Percentiles rank a stretch among this genome's conserved stretches.
Evolutionary conservation across 2,888 invertebrate genomes (phyloP).

Genomic region (Falcaria lacertinaria): DNA sequence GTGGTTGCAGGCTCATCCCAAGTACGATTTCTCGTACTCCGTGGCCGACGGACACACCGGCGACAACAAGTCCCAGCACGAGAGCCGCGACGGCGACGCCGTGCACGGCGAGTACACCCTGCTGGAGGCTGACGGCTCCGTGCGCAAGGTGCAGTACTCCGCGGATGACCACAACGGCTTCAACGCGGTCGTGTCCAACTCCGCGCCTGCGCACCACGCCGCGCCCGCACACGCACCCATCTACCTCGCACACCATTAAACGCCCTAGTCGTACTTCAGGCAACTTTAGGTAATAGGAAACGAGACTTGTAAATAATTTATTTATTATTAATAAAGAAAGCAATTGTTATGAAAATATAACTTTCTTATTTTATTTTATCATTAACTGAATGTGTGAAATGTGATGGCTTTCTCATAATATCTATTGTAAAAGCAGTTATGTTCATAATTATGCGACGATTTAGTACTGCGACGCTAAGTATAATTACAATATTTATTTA

Average conservation of each 20-base stretch:
- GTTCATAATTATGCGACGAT: too few species aligned
- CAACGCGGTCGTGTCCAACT: conserved; percentile 61
- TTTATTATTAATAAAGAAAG: conserved; percentile 21
- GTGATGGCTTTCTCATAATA: too few species aligned
- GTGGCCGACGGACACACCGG: conserved; percentile 78
- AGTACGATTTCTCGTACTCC: conserved; percentile 78
- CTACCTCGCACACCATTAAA: conserved; percentile 9
- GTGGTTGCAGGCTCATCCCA: conserved; percentile 63
- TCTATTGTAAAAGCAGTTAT: too few species aligned
- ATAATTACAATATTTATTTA: too few species aligned
- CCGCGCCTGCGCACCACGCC: conserved; percentile 47
- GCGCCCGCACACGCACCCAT: conserved; percentile 19
- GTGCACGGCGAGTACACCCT: conserved; percentile 69
- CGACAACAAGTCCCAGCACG: conserved; percentile 73
- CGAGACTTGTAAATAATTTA: conserved; percentile 25
- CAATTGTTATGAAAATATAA: conserved; percentile 14
- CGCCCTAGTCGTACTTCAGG: conserved; percentile 1
- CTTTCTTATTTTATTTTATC: not conserved
- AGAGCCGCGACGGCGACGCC: conserved; percentile 52
- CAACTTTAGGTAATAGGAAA: conserved; percentile 10
- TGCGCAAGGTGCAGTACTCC: conserved; percentile 74
- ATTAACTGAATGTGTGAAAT: too few species aligned
- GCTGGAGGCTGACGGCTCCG: conserved; percentile 74
- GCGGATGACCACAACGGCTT: conserved; percentile 74
- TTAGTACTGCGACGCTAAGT: too few species aligned